These are phyloP conservation scores for Arnoldichthys spilopterus DNA, from an alignment of 2,797 vertebrate species.

Conservation along the genomic window DNA sequence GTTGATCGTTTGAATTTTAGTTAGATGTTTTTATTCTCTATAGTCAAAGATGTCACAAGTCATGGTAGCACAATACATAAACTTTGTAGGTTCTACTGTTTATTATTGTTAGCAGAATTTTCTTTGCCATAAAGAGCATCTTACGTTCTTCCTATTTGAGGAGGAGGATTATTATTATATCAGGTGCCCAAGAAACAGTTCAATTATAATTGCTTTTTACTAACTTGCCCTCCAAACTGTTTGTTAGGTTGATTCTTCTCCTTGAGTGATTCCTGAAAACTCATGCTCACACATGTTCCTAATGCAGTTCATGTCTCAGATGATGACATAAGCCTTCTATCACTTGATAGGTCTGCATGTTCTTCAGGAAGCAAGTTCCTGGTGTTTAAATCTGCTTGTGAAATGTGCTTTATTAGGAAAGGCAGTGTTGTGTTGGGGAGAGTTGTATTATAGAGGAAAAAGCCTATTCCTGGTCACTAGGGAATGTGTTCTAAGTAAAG, in stretches of 20 bases:
- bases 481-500: constrained; percentile 17
- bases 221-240: neutral
- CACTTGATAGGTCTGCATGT: neutral
- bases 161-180: neutral
- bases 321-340: constrained; percentile 11
- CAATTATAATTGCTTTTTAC: constrained; percentile 11
- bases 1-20: neutral
- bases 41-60: neutral
- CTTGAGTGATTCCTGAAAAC: constrained; percentile 1
- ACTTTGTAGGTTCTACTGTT: neutral
- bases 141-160: neutral
- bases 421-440: constrained; percentile 27
- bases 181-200: neutral
- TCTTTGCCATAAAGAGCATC: neutral
- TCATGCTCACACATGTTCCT: constrained; percentile 17
- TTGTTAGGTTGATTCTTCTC: constrained; percentile 3
- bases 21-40: neutral
- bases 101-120: neutral
- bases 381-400: constrained; percentile 14
- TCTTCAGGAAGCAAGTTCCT: neutral
- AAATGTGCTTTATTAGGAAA: constrained; percentile 31
- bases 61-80: neutral
- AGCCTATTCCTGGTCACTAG: constrained; percentile 17
- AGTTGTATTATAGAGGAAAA: constrained; percentile 6
- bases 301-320: neutral